Percentiles rank a stretch among this genome's conserved stretches.
These are phyloP conservation scores for Nerophis ophidion DNA, from an alignment of 2,113 vertebrate genomes.

Conservation along the genomic window DNA sequence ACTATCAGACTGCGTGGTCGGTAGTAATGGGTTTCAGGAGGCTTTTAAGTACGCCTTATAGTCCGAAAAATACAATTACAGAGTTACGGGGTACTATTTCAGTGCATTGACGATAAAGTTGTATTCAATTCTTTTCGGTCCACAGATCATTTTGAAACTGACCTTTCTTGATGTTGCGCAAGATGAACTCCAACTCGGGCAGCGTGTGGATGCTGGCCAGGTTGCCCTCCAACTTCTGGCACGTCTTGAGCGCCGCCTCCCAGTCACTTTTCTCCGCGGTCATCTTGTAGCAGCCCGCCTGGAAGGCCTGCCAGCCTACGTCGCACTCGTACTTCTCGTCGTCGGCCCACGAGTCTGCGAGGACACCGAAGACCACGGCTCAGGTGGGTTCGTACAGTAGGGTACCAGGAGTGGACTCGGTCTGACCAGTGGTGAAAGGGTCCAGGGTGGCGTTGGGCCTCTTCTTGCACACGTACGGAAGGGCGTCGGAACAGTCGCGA, in stretches of 20 bases:
- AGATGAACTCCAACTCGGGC: constrained; percentile 88
- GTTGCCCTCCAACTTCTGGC: constrained; percentile 82
- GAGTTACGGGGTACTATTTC: no score
- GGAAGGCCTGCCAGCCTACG: constrained; percentile 88
- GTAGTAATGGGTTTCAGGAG: no score
- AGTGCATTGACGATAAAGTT: no score
- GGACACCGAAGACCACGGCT: background rate
- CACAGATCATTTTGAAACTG: background rate
- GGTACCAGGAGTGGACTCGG: background rate
- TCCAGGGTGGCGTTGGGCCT: constrained; percentile 81
- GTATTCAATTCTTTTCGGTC: no score
- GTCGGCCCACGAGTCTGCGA: constrained; percentile 73
- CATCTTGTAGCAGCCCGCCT: constrained; percentile 88
- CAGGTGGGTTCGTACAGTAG: background rate
- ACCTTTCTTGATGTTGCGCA: constrained; percentile 79
- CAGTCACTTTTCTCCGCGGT: constrained; percentile 82
- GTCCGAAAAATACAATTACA: no score
- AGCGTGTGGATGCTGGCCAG: constrained; percentile 91
- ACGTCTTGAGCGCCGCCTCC: constrained; percentile 82
- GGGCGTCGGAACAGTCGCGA: constrained; percentile 83
- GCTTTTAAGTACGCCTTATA: no score
- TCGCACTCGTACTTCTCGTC: constrained; percentile 84
- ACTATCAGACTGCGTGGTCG: no score
- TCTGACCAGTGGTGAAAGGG: constrained; percentile 73
- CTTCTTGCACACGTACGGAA: constrained; percentile 95